Conservation (phyloP, 1,140 invertebrate species). For the Zaprionus kolodkinae region DNA sequence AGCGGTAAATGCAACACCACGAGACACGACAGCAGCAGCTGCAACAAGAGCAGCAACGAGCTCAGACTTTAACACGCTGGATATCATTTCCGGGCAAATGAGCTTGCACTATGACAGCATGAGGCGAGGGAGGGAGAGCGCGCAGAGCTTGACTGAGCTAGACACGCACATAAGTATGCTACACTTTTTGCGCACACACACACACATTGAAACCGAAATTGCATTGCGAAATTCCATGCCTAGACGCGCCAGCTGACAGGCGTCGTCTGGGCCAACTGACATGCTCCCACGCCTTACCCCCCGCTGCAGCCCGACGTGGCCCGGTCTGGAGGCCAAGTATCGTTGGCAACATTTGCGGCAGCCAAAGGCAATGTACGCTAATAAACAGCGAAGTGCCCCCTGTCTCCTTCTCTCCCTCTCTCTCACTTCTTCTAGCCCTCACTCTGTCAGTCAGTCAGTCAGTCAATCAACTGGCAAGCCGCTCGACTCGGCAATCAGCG, state of each 20-base stretch:
- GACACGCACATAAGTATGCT: slow-evolving; percentile 44
- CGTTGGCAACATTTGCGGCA: slow-evolving; percentile 53
- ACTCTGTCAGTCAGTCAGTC: slow-evolving; percentile 61
- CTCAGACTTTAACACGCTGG: slow-evolving; percentile 56
- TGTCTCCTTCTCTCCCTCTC: not conserved
- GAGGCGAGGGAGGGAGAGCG: not conserved
- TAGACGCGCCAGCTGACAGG: slow-evolving; percentile 66
- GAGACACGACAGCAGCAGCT: slow-evolving; percentile 62
- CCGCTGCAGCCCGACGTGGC: too few species aligned
- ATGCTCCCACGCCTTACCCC: slow-evolving; percentile 17
- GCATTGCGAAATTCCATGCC: slow-evolving; percentile 65
- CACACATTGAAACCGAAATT: slow-evolving; percentile 48
- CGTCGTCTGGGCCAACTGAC: slow-evolving; percentile 68
- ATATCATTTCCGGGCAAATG: slow-evolving; percentile 79
- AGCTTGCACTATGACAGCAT: slow-evolving; percentile 52
- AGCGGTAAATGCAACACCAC: slow-evolving; percentile 76
- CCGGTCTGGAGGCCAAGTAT: slow-evolving; percentile 52
- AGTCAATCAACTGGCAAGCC: slow-evolving; percentile 59
- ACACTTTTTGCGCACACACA: slow-evolving; percentile 34
- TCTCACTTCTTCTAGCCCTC: not conserved
- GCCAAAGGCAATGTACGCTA: slow-evolving; percentile 27
- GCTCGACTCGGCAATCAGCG: slow-evolving; percentile 52
- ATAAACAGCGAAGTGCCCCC: slow-evolving; percentile 23
- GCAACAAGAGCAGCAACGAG: slow-evolving; percentile 24
- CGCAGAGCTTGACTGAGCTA: slow-evolving; percentile 13